Percentiles rank a stretch among this genome's conserved stretches.
These are phyloP conservation scores for Chlorodrepanis virens DNA, from an alignment of 2,113 vertebrate species.

Conservation along the genomic window DNA sequence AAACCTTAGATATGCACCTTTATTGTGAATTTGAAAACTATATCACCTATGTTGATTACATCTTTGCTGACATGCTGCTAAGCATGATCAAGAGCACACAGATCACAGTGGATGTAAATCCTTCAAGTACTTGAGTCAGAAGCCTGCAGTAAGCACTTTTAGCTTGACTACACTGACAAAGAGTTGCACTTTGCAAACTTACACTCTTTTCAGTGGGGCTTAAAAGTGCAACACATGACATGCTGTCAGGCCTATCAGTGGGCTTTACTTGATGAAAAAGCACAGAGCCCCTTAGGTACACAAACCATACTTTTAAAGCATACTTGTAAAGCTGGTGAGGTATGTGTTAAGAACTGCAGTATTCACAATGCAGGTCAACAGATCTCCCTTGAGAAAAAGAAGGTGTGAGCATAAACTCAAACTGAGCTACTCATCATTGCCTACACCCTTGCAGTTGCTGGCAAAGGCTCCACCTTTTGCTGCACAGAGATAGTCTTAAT, in stretches of 20 bases:
- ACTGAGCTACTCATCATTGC: neutral
- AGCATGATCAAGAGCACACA: neutral
- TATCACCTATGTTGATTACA: neutral
- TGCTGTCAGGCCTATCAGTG: neutral
- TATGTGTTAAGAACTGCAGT: rapidly evolving
- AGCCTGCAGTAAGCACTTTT: neutral
- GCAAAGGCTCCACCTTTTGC: slow-evolving; percentile 46
- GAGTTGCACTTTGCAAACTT: neutral
- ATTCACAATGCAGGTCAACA: neutral
- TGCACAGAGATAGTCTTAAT: slow-evolving; percentile 50
- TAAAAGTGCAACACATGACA: neutral
- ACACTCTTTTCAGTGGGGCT: neutral
- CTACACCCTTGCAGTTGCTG: slow-evolving; percentile 46
- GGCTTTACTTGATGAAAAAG: neutral
- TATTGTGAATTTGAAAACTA: neutral
- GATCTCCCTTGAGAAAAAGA: neutral
- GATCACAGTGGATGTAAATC: neutral
- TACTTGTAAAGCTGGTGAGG: neutral
- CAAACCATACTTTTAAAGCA: neutral
- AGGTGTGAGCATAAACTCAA: neutral
- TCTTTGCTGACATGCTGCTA: neutral
- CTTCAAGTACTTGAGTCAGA: neutral
- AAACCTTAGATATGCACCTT: neutral
- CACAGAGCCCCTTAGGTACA: neutral
- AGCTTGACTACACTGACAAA: neutral